Base-by-base conservation (phyloP, 2,888 invertebrate species). In the Cheiracanthium punctorium region DNA sequence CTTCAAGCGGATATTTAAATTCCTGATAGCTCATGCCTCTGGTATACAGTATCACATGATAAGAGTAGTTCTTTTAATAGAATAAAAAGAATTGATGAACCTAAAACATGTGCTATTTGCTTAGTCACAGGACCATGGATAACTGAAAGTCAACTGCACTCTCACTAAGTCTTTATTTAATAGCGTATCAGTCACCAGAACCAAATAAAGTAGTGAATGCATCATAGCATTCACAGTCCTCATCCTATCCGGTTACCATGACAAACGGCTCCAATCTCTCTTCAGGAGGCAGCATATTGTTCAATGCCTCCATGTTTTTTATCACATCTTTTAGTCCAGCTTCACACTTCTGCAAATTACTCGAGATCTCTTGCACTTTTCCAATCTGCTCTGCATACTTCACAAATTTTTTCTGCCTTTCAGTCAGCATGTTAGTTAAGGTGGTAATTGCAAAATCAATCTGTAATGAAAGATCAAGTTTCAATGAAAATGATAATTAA, bases 181-280 rank as follows among this genome's bases (percentile, higher is more conserved):
- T 37, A 37, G 37, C 10, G 37, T 4, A 24, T 70, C 20, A 72
- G 41, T 80, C 74, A 73, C 69, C 75, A 41, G 30, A n/a, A 30
- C 70, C 77, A 71, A 82, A 72, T 20, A 82, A 71, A 20, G 43
- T 41, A 82, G 82, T 82, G 82, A 82, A 82, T 82, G 82, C 82
- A 43, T 33, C 33, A 20, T 29, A 33, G 77, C 82, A 82, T 82
- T 82, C 82, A 82, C 85, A 75, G 52, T 80, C 85, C 80, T 71
- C 75, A 43, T 87, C 86, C 85, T 88, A 94, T 90, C 95, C 95
- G 14, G 95, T 95, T n/a, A 95, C 95, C 97, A 96, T 97, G 0
- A 96, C 94, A 91, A 98, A 97, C 0, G 97, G 96, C 91, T 97
- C 96, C 58, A 98, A 92, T 17, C 96, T 94, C 89, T 96, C 96